Conservation (phyloP, 2,113 vertebrate genomes). For the Gasterosteus nipponicus region DNA sequence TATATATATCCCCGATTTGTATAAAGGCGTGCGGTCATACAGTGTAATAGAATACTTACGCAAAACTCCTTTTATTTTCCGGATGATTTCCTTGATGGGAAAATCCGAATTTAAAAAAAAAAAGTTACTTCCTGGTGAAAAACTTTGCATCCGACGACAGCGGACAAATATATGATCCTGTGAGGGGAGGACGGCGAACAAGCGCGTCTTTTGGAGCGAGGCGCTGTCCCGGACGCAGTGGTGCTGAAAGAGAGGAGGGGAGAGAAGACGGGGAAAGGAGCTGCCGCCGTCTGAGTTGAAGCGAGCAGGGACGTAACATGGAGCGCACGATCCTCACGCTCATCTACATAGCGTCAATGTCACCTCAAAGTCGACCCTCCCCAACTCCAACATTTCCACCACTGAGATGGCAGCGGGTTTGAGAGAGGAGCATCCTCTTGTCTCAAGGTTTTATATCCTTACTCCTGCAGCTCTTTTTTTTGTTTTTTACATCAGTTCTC, state of each 20-base stretch:
- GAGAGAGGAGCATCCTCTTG: conserved; percentile 81
- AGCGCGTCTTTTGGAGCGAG: conserved; percentile 67
- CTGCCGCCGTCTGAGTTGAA: conserved; percentile 80
- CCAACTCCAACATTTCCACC: conserved; percentile 84
- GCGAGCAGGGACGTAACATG: conserved; percentile 80
- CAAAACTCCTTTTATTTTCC: conserved; percentile 36
- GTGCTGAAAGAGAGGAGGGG: conserved; percentile 82
- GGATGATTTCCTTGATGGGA: conserved; percentile 27
- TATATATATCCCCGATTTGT: neutral
- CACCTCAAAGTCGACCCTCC: conserved; percentile 85
- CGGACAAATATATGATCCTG: conserved; percentile 66
- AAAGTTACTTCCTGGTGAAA: conserved; percentile 72
- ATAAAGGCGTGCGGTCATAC: neutral
- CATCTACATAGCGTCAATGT: conserved; percentile 85
- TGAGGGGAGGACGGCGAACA: conserved; percentile 51
- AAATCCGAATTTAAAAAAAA: conserved; percentile 48
- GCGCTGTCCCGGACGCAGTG: conserved; percentile 82
- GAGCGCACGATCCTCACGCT: conserved; percentile 79
- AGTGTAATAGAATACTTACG: conserved; percentile 70
- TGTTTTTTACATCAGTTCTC: conserved; percentile 64
- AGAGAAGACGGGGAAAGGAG: conserved; percentile 73
- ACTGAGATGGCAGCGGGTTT: conserved; percentile 80
- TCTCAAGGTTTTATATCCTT: conserved; percentile 81
- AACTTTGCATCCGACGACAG: conserved; percentile 67
- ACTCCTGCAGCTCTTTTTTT: conserved; percentile 56